Base-by-base conservation (phyloP, 1,140 invertebrate genomes). In the Pristionchus pacificus region DNA sequence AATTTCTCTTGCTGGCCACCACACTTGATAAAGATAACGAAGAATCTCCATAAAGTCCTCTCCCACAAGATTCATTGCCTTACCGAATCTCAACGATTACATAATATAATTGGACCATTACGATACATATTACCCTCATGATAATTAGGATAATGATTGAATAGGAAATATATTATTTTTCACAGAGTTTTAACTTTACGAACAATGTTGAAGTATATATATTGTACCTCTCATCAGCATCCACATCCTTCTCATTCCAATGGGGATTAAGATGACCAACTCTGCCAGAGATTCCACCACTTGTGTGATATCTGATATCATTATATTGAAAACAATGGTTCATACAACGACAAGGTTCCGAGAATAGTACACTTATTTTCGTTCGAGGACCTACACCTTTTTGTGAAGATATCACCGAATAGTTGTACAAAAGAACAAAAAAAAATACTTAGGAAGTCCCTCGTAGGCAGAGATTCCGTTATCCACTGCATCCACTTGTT, bases 401-500 rank as follows among this genome's bases (percentile, higher is more conserved):
- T 32, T 15, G 65, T 60, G 55, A 74, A 14, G 49, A 15, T 3
- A 24, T 19, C 10, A 1, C 24, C 19, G 28, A 68, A 68, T 31
- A 25, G 25, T 68, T 28, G 0, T n/a, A n/a, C n/a, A n/a, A n/a
- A n/a, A n/a, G n/a, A n/a, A n/a, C n/a, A n/a, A n/a, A n/a, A n/a
- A n/a, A n/a, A n/a, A n/a, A n/a, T 78, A 88, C 87, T 82, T 85
- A 28, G 91, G 90, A 81, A 90, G 88, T n/a, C 88, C 91, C 71
- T 91, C 89, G 84, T 85, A 89, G 86, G 91, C 91, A 0, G 25
- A 77, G 29, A 97, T 87, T 25, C 95, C 95, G 88, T 98, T 98
- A 84, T 98, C 96, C 70, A 97, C 91, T 2, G 90, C 95, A 87
- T 98, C 96, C 70, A 98, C 88, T 88, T 97, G 95, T 86, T 92